Percentiles rank a stretch among this genome's conserved stretches.
phyloP scores from a whole-genome alignment of 2,113 vertebrate genomes.

The Pheucticus melanocephalus region DNA sequence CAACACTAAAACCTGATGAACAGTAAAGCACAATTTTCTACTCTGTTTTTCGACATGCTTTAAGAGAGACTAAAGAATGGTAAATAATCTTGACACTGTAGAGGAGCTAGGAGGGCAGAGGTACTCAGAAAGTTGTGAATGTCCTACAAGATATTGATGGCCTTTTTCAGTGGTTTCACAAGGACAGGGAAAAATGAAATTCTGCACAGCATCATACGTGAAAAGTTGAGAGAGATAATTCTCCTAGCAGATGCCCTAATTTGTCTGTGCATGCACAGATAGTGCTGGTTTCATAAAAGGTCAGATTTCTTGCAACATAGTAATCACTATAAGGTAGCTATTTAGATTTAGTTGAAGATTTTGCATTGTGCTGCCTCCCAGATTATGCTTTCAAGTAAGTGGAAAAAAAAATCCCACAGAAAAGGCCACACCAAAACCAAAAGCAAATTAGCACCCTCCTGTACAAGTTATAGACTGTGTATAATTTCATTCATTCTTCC shows the following conservation, averaged over 20 bases:
- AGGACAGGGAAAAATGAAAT: not conserved
- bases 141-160: not conserved
- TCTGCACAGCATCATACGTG: not conserved
- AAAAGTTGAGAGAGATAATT: not conserved
- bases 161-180: not conserved
- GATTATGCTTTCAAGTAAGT: not conserved
- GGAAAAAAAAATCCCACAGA: not conserved
- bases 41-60: not conserved
- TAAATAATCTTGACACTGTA: not conserved
- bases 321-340: not conserved
- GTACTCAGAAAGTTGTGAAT: not conserved
- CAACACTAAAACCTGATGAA: constrained; percentile 50
- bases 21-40: constrained; percentile 18
- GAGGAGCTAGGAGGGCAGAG: not conserved
- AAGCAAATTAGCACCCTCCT: not conserved
- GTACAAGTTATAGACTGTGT: not conserved
- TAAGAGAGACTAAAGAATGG: not conserved
- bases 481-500: not conserved
- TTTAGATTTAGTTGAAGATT: not conserved
- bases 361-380: not conserved
- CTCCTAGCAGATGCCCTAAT: not conserved
- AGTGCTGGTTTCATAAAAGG: not conserved
- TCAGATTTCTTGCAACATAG: not conserved
- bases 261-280: not conserved
- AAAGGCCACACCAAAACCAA: not conserved